phyloP scores from a whole-genome alignment of 2,888 invertebrate species.

The Dexiosoma caninum region DNA sequence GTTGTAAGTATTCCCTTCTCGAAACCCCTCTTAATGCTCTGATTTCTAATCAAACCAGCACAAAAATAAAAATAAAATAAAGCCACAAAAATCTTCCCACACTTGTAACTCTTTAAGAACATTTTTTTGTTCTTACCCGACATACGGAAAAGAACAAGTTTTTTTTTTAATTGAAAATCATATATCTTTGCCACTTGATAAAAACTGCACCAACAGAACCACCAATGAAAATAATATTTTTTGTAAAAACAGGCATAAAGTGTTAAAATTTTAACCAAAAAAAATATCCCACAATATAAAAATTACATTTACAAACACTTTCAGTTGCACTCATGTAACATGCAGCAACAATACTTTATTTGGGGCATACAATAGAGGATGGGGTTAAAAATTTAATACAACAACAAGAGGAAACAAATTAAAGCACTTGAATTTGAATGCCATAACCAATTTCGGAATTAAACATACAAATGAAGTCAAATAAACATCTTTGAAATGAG shows the following conservation, averaged over 20 bases:
- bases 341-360: slow-evolving; percentile 32
- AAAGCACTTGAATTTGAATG: slow-evolving; percentile 54
- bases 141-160: slow-evolving; percentile 34
- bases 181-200: slow-evolving; percentile 63
- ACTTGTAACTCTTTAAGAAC: slow-evolving; percentile 58
- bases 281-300: slow-evolving; percentile 55
- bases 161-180: slow-evolving; percentile 63
- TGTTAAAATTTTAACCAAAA: slow-evolving; percentile 49
- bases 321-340: slow-evolving; percentile 27
- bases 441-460: slow-evolving; percentile 58
- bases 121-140: background rate
- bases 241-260: slow-evolving; percentile 52
- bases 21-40: background rate
- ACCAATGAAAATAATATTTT: slow-evolving; percentile 51
- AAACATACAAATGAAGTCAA: slow-evolving; percentile 59
- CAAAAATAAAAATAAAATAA: background rate
- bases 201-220: slow-evolving; percentile 45
- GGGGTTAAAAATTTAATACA: slow-evolving; percentile 34
- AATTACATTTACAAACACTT: slow-evolving; percentile 11
- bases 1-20: background rate
- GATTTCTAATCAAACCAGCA: background rate
- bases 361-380: slow-evolving; percentile 42
- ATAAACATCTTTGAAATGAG: slow-evolving; percentile 24
- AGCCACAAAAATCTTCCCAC: slow-evolving; percentile 62
- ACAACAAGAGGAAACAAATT: slow-evolving; percentile 5